A percentile compares a stretch with the other conserved stretches of the same genome.
These are phyloP conservation scores for Hydrotaea cyrtoneurina DNA, from an alignment of 2,888 invertebrate species.

Conservation along the genomic window DNA sequence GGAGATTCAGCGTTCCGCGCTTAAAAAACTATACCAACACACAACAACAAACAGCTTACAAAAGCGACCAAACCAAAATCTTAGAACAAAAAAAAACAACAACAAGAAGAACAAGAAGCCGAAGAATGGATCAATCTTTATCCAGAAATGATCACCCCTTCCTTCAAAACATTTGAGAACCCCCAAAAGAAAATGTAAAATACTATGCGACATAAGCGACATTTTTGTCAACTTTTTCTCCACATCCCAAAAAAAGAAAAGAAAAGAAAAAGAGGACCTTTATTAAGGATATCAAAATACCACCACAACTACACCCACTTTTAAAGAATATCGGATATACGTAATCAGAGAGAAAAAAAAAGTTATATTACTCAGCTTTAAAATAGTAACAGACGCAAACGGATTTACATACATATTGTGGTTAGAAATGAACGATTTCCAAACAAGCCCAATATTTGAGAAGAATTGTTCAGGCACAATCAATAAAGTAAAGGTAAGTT, in stretches of 20 bases:
- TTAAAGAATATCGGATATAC: slow-evolving; percentile 60
- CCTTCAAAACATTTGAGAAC: background rate
- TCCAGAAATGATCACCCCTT: slow-evolving; percentile 8
- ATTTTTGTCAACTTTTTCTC: slow-evolving; percentile 47
- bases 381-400: background rate
- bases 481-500: slow-evolving; percentile 11
- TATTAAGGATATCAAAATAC: slow-evolving; percentile 28
- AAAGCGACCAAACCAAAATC: slow-evolving; percentile 62
- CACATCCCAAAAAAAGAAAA: background rate
- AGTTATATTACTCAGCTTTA: slow-evolving; percentile 48
- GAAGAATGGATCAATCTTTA: slow-evolving; percentile 1
- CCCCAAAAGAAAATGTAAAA: background rate
- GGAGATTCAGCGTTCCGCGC: background rate
- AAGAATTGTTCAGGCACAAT: background rate
- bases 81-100: slow-evolving; percentile 55
- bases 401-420: background rate
- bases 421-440: background rate
- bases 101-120: slow-evolving; percentile 29
- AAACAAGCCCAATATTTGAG: background rate
- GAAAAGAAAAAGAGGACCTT: slow-evolving; percentile 18
- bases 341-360: slow-evolving; percentile 48
- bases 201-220: slow-evolving; percentile 56
- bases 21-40: slow-evolving; percentile 1
- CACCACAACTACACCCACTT: background rate
- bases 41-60: slow-evolving; percentile 35